Evolutionary conservation across 2,797 vertebrate genomes (phyloP).

Genomic region (Eupleurogrammus muticus): DNA sequence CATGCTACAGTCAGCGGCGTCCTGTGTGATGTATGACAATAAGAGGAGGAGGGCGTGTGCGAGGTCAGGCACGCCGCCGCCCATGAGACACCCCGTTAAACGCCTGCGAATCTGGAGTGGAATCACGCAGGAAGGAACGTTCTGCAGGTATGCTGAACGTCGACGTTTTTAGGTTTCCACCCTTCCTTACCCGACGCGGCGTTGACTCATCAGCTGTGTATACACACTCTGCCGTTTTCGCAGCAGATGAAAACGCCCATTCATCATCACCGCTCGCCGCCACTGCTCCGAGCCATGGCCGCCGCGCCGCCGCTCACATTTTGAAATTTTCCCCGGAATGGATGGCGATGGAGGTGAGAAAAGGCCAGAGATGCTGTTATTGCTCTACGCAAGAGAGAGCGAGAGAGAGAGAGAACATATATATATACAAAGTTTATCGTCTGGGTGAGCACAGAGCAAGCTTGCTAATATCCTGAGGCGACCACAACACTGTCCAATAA

Average conservation of each 20-base stretch:
- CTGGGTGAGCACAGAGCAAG: slow-evolving; percentile 52
- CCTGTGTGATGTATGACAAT: slow-evolving; percentile 60
- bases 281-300: not conserved
- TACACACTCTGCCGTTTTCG: not conserved
- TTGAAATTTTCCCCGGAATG: slow-evolving; percentile 37
- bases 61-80: slow-evolving; percentile 49
- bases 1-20: slow-evolving; percentile 44
- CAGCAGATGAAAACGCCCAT: slow-evolving; percentile 7
- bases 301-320: slow-evolving; percentile 9
- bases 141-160: not conserved
- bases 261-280: not conserved
- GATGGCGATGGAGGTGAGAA: slow-evolving; percentile 45
- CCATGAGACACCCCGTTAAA: slow-evolving; percentile 66
- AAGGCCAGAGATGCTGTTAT: slow-evolving; percentile 62
- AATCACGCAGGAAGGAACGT: slow-evolving; percentile 13
- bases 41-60: slow-evolving; percentile 37
- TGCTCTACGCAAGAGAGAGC: slow-evolving; percentile 34
- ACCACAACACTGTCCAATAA: slow-evolving; percentile 57
- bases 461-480: slow-evolving; percentile 68
- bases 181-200: too few species aligned
- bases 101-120: slow-evolving; percentile 61
- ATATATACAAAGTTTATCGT: slow-evolving; percentile 73
- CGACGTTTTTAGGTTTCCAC: not conserved
- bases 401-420: slow-evolving; percentile 56
- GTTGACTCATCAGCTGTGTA: too few species aligned